phyloP scores from a whole-genome alignment of 2,113 vertebrate genomes.

The Otocyon megalotis region DNA sequence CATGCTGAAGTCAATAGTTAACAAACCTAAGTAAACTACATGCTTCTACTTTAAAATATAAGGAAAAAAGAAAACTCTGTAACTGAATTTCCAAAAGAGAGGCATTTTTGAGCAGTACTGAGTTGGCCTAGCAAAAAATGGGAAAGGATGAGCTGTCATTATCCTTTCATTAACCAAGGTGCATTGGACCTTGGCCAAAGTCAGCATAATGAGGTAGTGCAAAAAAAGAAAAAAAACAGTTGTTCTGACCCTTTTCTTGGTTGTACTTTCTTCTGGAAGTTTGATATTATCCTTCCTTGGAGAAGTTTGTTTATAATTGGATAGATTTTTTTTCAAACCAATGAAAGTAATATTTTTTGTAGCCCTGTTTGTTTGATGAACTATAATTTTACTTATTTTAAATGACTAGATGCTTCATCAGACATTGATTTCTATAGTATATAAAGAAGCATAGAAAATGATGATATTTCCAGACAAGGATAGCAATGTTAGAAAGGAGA shows the following conservation, averaged over 20 bases:
- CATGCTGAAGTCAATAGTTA: background rate
- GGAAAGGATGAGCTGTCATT: slow-evolving; percentile 61
- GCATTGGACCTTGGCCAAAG: slow-evolving; percentile 64
- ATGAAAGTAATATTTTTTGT: background rate
- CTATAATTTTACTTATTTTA: slow-evolving; percentile 38
- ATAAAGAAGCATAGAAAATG: background rate
- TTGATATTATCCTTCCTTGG: background rate
- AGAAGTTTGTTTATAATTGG: background rate
- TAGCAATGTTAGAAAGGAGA: background rate
- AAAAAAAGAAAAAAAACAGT: slow-evolving; percentile 48
- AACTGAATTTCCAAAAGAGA: slow-evolving; percentile 56
- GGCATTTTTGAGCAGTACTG: slow-evolving; percentile 56
- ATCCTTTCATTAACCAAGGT: slow-evolving; percentile 63
- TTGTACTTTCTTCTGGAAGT: slow-evolving; percentile 19
- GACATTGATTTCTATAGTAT: background rate
- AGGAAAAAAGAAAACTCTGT: background rate
- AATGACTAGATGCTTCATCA: background rate
- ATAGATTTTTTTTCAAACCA: background rate
- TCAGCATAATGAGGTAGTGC: slow-evolving; percentile 64
- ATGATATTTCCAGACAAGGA: background rate
- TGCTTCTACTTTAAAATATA: background rate
- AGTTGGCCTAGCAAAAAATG: slow-evolving; percentile 70
- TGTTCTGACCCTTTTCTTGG: slow-evolving; percentile 40
- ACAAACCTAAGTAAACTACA: background rate
- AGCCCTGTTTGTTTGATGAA: slow-evolving; percentile 3